Evolutionary conservation across 2,888 invertebrate genomes (phyloP).

Genomic region (Hirudinaria manillensis): DNA sequence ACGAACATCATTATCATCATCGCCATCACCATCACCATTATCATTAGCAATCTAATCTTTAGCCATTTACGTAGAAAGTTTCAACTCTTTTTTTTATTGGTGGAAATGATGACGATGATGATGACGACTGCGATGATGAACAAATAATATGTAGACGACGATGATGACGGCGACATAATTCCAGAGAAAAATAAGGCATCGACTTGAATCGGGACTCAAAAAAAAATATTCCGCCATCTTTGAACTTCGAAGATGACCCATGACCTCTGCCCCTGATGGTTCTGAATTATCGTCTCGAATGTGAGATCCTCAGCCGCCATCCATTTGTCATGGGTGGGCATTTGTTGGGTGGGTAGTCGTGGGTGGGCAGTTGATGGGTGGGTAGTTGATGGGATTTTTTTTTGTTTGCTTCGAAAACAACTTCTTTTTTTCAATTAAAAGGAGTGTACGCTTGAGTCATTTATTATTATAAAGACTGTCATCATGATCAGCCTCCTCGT

Average conservation of each 20-base stretch:
- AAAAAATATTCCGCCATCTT: background rate
- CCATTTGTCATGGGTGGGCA: no score
- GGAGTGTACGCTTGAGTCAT: no score
- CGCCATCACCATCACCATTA: background rate
- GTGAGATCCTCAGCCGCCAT: no score
- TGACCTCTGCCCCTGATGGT: background rate
- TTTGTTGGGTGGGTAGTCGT: no score
- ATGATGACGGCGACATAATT: slow-evolving; percentile 39
- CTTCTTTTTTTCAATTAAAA: no score
- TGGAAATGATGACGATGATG: background rate
- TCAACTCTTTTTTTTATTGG: no score
- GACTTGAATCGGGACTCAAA: slow-evolving; percentile 1
- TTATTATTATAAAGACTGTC: background rate
- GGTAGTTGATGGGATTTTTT: no score
- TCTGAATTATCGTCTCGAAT: background rate
- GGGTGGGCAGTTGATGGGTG: no score
- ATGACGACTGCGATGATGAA: background rate
- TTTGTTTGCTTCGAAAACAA: no score
- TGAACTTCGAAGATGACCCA: background rate
- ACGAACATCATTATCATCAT: slow-evolving; percentile 8
- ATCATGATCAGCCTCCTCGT: slow-evolving; percentile 1
- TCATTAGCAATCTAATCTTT: background rate
- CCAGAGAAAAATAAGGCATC: background rate
- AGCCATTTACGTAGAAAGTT: no score
- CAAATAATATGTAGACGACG: background rate